phyloP scores from a whole-genome alignment of 2,113 vertebrate species.

The Rhea americana region DNA sequence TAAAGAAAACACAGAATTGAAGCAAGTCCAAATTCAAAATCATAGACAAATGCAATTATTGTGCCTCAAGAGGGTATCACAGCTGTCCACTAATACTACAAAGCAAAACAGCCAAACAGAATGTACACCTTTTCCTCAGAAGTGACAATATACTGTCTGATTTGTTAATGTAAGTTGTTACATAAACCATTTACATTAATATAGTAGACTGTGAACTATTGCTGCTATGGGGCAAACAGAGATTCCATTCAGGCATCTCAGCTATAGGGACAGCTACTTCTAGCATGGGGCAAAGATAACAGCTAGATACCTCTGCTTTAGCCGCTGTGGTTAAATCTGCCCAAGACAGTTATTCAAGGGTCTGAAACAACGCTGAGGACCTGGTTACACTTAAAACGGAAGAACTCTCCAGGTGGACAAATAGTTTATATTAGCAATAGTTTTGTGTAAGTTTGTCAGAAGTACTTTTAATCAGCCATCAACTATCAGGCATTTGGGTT shows the following conservation, averaged over 20 bases:
- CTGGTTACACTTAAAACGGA: neutral
- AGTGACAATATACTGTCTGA: neutral
- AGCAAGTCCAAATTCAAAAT: neutral
- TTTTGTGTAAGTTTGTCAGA: neutral
- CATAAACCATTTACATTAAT: neutral
- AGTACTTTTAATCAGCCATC: neutral
- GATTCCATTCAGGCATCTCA: neutral
- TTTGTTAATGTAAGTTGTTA: neutral
- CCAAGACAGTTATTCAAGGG: neutral
- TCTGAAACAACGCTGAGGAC: neutral
- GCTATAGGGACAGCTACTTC: neutral
- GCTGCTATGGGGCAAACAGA: neutral
- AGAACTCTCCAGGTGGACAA: constrained; percentile 33
- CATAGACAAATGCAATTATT: neutral
- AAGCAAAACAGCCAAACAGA: neutral
- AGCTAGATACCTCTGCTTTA: neutral
- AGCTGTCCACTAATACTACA: neutral
- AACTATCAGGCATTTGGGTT: neutral
- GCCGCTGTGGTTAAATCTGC: neutral
- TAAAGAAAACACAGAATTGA: neutral
- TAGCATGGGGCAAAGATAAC: neutral
- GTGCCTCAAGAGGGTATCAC: neutral
- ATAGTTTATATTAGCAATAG: constrained; percentile 15
- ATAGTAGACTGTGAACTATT: neutral
- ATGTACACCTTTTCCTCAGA: neutral